Evolutionary conservation across 2,113 vertebrate genomes (phyloP).

Genomic region (Engystomops pustulosus): DNA sequence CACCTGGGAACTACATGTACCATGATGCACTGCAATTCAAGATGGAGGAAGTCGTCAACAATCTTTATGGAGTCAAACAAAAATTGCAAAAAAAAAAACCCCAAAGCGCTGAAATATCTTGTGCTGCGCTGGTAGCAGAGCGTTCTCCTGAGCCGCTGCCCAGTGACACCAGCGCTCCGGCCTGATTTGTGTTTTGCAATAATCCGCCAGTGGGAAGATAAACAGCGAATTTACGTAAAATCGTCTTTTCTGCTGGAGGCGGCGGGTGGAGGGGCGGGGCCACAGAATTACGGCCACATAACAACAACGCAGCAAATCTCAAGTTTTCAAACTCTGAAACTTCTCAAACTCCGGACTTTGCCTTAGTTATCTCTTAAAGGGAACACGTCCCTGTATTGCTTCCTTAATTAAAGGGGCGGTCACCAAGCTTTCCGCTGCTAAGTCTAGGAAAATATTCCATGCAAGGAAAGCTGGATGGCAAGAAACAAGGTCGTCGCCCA

Average conservation of each 20-base stretch:
- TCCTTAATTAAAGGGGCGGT: too few species aligned
- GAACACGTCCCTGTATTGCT: not conserved
- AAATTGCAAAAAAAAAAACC: too few species aligned
- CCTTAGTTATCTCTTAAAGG: not conserved
- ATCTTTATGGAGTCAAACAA: too few species aligned
- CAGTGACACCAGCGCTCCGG: not conserved
- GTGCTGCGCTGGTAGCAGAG: too few species aligned
- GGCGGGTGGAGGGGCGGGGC: too few species aligned
- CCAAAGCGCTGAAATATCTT: too few species aligned
- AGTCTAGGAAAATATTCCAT: too few species aligned
- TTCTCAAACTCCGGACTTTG: too few species aligned
- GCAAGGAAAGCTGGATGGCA: not conserved
- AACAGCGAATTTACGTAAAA: not conserved
- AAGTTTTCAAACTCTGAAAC: not conserved
- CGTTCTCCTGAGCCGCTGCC: not conserved
- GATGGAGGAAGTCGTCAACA: too few species aligned
- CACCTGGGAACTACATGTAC: not conserved
- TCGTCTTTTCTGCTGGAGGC: not conserved
- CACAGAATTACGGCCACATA: not conserved
- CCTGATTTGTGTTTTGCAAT: not conserved
- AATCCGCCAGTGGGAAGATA: not conserved
- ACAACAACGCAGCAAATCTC: not conserved
- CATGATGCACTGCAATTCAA: slow-evolving; percentile 3
- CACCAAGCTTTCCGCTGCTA: not conserved
- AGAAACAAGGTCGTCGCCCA: not conserved